Evolutionary conservation across 2,797 vertebrate species (phyloP).

Genomic region (Mastacembelus armatus): DNA sequence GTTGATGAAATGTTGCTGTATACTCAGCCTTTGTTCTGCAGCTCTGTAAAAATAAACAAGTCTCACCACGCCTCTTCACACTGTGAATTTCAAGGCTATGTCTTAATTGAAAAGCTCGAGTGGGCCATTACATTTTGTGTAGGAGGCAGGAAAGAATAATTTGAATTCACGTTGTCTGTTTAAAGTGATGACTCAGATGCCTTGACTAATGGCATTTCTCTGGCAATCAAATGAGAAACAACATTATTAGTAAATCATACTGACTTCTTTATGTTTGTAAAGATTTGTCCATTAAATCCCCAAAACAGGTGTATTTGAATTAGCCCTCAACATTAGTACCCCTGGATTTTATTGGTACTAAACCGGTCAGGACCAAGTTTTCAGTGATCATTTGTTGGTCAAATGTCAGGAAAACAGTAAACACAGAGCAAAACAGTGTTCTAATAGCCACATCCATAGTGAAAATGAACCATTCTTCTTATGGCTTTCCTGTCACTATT

Average conservation of each 20-base stretch:
- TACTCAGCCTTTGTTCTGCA: constrained; percentile 42
- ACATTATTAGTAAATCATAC: constrained; percentile 63
- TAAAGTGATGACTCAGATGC: constrained; percentile 67
- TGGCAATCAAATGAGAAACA: constrained; percentile 65
- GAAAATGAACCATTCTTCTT: neutral
- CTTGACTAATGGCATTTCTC: constrained; percentile 68
- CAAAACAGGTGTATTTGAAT: constrained; percentile 49
- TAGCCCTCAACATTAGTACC: constrained; percentile 12
- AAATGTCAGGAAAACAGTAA: constrained; percentile 21
- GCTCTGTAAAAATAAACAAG: constrained; percentile 52
- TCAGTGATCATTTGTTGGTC: constrained; percentile 10
- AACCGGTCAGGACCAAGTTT: constrained; percentile 32
- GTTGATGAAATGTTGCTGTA: constrained; percentile 32
- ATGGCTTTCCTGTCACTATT: neutral
- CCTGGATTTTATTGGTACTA: constrained; percentile 37
- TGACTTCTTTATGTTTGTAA: constrained; percentile 63
- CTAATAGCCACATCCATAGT: neutral
- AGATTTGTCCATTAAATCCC: constrained; percentile 64
- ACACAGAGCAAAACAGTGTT: neutral
- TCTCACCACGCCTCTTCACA: constrained; percentile 48
- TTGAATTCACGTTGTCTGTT: constrained; percentile 49
- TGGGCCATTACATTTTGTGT: constrained; percentile 67
- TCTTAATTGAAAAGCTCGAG: constrained; percentile 73
- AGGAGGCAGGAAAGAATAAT: constrained; percentile 62
- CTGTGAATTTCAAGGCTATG: constrained; percentile 55